These are phyloP conservation scores for Ooceraea biroi DNA, from an alignment of 1,140 invertebrate genomes.

Conservation along the genomic window DNA sequence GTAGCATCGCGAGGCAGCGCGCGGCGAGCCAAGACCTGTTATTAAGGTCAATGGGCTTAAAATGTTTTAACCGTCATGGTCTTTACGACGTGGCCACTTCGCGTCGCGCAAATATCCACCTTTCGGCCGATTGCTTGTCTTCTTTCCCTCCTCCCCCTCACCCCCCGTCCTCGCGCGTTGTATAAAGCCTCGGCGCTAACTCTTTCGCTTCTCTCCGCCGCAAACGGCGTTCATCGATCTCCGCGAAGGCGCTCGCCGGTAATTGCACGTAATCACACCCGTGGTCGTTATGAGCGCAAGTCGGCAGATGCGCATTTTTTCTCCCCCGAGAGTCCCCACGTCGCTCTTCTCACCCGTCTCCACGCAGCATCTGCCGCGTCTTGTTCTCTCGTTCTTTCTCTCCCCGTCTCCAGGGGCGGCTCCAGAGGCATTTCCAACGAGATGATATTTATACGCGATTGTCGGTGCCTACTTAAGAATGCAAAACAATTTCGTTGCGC, in stretches of 20 bases:
- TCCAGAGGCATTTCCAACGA: background rate
- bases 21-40: conserved; percentile 73
- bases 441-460: background rate
- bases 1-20: conserved; percentile 59
- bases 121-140: conserved; percentile 63
- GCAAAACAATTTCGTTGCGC: background rate
- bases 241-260: conserved; percentile 62
- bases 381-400: conserved; percentile 18
- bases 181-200: conserved; percentile 14
- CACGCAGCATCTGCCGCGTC: conserved; percentile 44
- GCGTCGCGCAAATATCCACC: conserved; percentile 72
- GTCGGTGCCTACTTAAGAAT: background rate
- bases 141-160: background rate
- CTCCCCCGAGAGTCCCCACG: conserved; percentile 4
- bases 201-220: conserved; percentile 57
- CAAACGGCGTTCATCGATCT: conserved; percentile 77
- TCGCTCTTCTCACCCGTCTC: background rate
- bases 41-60: conserved; percentile 78
- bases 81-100: conserved; percentile 67
- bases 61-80: conserved; percentile 78
- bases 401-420: conserved; percentile 33
- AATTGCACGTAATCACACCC: conserved; percentile 80
- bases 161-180: conserved; percentile 21
- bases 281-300: conserved; percentile 70
- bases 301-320: conserved; percentile 71